Percentiles rank a stretch among this genome's conserved stretches.
Conservation (phyloP, 2,888 invertebrate genomes). For the Drosophila subsilvestris region DNA sequence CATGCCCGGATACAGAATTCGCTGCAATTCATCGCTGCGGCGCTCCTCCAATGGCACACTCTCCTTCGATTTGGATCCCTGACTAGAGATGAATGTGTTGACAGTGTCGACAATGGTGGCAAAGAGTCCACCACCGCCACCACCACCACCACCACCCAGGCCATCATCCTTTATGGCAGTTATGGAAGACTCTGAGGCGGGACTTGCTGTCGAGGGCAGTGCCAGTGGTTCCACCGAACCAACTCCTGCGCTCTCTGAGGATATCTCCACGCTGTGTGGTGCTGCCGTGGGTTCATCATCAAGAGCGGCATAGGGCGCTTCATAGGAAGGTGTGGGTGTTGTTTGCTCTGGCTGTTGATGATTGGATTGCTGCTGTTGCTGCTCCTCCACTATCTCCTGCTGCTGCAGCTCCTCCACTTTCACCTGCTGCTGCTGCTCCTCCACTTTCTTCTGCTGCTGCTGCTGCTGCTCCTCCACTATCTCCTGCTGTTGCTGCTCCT, state of each 20-base stretch:
- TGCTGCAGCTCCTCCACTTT: conserved; percentile 6
- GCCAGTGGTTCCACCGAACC: conserved; percentile 55
- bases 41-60: conserved; percentile 19
- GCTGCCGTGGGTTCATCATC: conserved; percentile 49
- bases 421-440: neutral
- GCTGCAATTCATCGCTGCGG: conserved; percentile 66
- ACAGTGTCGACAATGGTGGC: conserved; percentile 82
- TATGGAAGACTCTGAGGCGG: conserved; percentile 29
- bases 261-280: neutral
- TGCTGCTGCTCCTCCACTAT: conserved; percentile 12
- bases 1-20: conserved; percentile 68
- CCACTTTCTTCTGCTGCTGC: conserved; percentile 10
- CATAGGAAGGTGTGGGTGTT: conserved; percentile 45
- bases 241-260: conserved; percentile 6
- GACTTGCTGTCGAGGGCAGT: conserved; percentile 30
- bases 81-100: conserved; percentile 71
- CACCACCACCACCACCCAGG: conserved; percentile 46
- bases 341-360: conserved; percentile 19
- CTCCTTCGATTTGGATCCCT: conserved; percentile 42
- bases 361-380: conserved; percentile 3
- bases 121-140: conserved; percentile 68
- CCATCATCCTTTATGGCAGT: conserved; percentile 54
- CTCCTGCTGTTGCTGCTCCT: neutral
- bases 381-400: neutral
- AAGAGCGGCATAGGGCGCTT: conserved; percentile 40